Conservation (phyloP, 1,140 invertebrate genomes). For the Nebria ingens region DNA sequence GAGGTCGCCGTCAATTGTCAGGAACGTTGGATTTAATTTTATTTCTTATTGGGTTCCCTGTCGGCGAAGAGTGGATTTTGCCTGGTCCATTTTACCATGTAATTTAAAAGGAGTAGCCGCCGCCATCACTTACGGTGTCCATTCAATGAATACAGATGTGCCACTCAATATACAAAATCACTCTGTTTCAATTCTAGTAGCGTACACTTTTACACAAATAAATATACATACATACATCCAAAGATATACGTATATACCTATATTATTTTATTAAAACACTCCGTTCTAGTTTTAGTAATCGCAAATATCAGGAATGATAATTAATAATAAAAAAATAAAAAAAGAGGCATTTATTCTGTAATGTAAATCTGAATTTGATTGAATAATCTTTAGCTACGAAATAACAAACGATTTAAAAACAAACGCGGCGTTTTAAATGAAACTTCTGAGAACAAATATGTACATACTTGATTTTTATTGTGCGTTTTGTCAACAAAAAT, state of each 20-base stretch:
- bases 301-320: not conserved
- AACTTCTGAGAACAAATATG: no score
- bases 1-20: not conserved
- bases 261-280: no score
- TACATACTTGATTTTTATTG: no score
- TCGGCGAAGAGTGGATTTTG: constrained; percentile 1
- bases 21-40: constrained; percentile 2
- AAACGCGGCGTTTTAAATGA: no score
- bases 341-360: no score
- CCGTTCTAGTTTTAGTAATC: no score
- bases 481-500: no score
- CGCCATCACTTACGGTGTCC: constrained; percentile 5
- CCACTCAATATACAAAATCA: constrained; percentile 7
- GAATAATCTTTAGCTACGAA: no score
- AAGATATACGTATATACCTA: no score
- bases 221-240: not conserved
- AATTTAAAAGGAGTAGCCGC: constrained; percentile 6
- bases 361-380: no score
- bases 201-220: not conserved
- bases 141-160: constrained; percentile 7
- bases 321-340: no score
- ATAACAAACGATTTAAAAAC: no score
- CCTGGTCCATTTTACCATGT: constrained; percentile 9
- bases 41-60: constrained; percentile 5
- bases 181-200: constrained; percentile 3